Percentiles rank a stretch among this genome's conserved stretches.
phyloP scores from a whole-genome alignment of 2,797 vertebrate species.

The Loriculus beryllinus region DNA sequence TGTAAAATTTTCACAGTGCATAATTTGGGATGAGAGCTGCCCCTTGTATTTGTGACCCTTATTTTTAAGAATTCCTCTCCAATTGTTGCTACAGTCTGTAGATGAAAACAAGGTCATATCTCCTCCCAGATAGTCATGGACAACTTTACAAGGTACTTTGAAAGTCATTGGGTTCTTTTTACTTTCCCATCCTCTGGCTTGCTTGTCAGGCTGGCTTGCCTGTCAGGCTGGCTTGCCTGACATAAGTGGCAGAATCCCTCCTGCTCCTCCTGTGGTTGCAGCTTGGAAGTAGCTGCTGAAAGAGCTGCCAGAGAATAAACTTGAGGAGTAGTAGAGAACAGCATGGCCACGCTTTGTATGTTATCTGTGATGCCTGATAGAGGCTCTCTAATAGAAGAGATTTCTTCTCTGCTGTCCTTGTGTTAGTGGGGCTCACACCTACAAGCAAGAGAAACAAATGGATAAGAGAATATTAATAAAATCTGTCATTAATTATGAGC shows the following conservation, averaged over 20 bases:
- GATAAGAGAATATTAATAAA: constrained; percentile 17
- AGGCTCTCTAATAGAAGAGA: neutral
- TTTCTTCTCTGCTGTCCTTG: neutral
- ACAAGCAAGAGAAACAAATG: neutral
- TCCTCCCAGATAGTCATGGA: neutral
- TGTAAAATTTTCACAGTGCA: fast-evolving
- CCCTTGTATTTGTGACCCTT: neutral
- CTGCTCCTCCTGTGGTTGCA: neutral
- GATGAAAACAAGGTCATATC: neutral
- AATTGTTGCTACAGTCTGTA: neutral
- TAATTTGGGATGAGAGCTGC: neutral
- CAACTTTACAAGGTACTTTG: neutral
- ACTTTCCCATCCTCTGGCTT: neutral
- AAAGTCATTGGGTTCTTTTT: neutral
- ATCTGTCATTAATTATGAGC: neutral
- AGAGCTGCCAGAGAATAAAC: neutral
- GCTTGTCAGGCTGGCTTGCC: neutral
- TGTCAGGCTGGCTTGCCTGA: neutral
- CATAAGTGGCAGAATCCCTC: neutral
- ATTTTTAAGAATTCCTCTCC: neutral
- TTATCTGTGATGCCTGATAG: neutral
- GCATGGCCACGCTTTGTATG: fast-evolving
- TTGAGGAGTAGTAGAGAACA: neutral
- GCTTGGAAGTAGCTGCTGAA: neutral
- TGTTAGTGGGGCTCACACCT: neutral